phyloP scores from a whole-genome alignment of 2,888 invertebrate species.

The Ypsolopha sequella region DNA sequence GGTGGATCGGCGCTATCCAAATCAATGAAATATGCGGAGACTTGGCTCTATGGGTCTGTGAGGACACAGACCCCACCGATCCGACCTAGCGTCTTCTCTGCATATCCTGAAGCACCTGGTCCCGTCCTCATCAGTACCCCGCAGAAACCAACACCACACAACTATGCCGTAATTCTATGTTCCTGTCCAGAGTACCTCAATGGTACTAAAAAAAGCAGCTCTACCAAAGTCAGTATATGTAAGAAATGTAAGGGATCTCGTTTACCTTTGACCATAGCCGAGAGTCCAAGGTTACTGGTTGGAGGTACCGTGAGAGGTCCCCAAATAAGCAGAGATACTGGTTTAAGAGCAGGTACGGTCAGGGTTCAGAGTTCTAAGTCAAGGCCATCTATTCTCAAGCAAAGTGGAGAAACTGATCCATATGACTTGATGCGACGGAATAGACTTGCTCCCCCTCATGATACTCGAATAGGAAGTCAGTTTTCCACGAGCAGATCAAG shows the following conservation, averaged over 20 bases:
- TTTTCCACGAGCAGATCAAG: constrained; percentile 59
- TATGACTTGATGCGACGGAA: constrained; percentile 87
- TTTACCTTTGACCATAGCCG: constrained; percentile 76
- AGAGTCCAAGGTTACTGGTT: constrained; percentile 59
- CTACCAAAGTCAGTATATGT: constrained; percentile 82
- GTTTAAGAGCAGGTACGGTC: constrained; percentile 73
- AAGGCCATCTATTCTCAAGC: constrained; percentile 75
- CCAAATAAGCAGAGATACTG: constrained; percentile 52
- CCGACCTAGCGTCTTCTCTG: constrained; percentile 61
- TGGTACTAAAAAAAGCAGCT: constrained; percentile 79
- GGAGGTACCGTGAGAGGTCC: constrained; percentile 75
- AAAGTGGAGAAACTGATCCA: constrained; percentile 75
- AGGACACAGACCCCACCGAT: constrained; percentile 64
- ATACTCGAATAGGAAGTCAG: constrained; percentile 65
- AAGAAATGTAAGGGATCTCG: constrained; percentile 88
- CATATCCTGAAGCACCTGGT: constrained; percentile 54
- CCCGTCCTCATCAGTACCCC: constrained; percentile 66
- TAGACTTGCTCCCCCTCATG: constrained; percentile 76
- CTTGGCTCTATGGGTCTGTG: constrained; percentile 87
- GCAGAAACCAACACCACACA: constrained; percentile 70
- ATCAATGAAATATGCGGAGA: constrained; percentile 88
- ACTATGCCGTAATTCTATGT: constrained; percentile 81
- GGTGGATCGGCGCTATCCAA: constrained; percentile 81
- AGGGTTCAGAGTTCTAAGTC: constrained; percentile 71
- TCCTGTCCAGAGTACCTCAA: constrained; percentile 85